Conservation (phyloP, 2,797 vertebrate genomes). For the Petrocephalus schoutedeni region DNA sequence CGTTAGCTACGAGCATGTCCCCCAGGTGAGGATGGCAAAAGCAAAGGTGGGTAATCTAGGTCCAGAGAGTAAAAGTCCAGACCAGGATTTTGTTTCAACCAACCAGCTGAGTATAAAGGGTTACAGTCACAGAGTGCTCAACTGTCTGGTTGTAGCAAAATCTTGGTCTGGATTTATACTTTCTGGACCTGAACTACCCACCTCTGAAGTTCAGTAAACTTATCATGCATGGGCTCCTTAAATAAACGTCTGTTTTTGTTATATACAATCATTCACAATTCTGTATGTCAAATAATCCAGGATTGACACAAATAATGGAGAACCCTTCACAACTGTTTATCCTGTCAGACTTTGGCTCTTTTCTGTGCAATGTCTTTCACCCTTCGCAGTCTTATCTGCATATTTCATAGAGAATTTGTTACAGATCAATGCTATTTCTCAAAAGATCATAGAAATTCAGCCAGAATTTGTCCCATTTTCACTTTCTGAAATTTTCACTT, state of each 20-base stretch:
- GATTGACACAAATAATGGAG: slow-evolving; percentile 1
- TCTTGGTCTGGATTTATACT: neutral
- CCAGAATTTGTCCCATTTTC: neutral
- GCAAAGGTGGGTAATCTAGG: neutral
- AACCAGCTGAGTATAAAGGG: neutral
- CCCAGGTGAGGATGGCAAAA: neutral
- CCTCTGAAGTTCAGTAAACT: slow-evolving; percentile 5
- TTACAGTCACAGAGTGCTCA: neutral
- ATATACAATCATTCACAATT: neutral
- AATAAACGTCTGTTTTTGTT: slow-evolving; percentile 13
- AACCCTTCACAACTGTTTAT: slow-evolving; percentile 11
- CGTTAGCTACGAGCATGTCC: neutral
- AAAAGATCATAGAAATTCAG: neutral
- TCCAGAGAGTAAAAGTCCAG: neutral
- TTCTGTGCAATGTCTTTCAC: neutral
- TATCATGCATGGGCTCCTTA: neutral
- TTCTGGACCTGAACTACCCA: neutral
- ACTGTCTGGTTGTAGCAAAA: neutral
- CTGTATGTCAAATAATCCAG: neutral
- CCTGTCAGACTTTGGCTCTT: neutral
- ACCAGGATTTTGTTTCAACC: neutral
- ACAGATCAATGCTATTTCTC: neutral
- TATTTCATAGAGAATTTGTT: neutral
- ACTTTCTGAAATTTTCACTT: neutral
- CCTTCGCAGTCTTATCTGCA: neutral